These are phyloP conservation scores for Patella pellucida DNA, from an alignment of 2,888 invertebrate genomes.

Conservation along the genomic window DNA sequence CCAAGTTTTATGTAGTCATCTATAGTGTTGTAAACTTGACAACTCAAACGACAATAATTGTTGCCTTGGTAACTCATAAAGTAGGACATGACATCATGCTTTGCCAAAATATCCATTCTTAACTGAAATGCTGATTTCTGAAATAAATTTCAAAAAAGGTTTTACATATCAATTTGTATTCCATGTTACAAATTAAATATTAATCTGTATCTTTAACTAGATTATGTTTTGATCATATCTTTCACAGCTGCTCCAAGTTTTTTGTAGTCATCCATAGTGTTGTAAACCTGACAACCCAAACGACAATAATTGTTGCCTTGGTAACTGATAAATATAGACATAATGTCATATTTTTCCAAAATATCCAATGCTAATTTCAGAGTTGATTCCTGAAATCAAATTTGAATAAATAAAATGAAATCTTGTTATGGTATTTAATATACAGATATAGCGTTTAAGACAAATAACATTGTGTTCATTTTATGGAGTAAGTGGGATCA, in stretches of 20 bases:
- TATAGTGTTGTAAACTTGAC: slow-evolving; percentile 54
- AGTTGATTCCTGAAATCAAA: background rate
- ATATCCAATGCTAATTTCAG: slow-evolving; percentile 18
- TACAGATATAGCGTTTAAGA: too few species aligned
- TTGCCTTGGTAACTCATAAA: slow-evolving; percentile 36
- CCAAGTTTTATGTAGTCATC: slow-evolving; percentile 53
- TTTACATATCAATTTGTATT: too few species aligned
- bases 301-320: slow-evolving; percentile 43
- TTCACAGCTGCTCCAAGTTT: slow-evolving; percentile 45
- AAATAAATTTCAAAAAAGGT: background rate
- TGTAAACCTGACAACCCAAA: slow-evolving; percentile 52
- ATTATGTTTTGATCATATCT: background rate
- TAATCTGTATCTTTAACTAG: background rate
- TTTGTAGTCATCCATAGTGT: slow-evolving; percentile 49
- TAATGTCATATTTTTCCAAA: slow-evolving; percentile 12
- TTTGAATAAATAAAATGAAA: too few species aligned
- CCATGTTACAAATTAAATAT: background rate
- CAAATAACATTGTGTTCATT: too few species aligned
- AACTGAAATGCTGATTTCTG: slow-evolving; percentile 26
- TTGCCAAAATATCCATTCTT: slow-evolving; percentile 22
- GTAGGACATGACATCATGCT: slow-evolving; percentile 25
- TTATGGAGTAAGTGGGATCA: too few species aligned
- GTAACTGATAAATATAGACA: slow-evolving; percentile 21
- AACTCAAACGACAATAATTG: slow-evolving; percentile 50
- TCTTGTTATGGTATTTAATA: too few species aligned